Evolutionary conservation across 2,888 invertebrate species (phyloP), one percentile per base, ranked within the genome.

Genomic region (Yponomeuta malinellus): DNA sequence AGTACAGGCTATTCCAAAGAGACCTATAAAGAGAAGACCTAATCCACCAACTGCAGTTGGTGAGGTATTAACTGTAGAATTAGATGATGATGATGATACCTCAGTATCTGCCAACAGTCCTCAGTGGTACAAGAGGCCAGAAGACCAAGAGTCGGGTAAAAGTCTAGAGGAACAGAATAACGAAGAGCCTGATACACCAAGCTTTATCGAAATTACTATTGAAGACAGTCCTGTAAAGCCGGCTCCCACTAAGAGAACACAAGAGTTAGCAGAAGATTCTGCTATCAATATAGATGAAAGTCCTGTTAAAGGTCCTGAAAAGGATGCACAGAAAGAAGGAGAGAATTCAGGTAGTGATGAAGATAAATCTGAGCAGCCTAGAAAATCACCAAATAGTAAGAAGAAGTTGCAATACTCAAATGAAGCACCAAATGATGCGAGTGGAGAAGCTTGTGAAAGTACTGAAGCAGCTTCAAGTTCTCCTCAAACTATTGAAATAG

Each of bases 221-320:
- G 92, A 92, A 74, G 90, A 90, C 74, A 92, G 89, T 75, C 91
- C 91, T 23, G 76, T 88, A 5, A 90, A 90, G 76, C 82, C 84
- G 71, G 52, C 74, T 10, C 72, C 74, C n/a, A 75, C 72, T 37
- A 84, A 84, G 73, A 78, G 78, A 71, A 75, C 77, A 48, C 75
- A 74, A 76, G 81, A 85, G 74, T 75, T 84, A 43, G 82, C 80
- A 29, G 74, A 78, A 52, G 85, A 87, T 72, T 71, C 83, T n/a
- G 77, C 87, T 65, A 87, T 92, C 10, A 88, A 81, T 48, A 88
- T 92, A 76, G 89, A 90, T 66, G 92, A 92, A 63, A 92, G 91
- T 74, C 92, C 92, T 69, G 75, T 81, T 1, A 91, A 89, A 75
- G 71, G 29, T 4, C 52, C 64, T 63, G 70, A 71, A 33, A 52